Evolutionary conservation across 2,797 vertebrate species (phyloP), one percentile per base, ranked within the genome.

Genomic region (Gouania willdenowi): DNA sequence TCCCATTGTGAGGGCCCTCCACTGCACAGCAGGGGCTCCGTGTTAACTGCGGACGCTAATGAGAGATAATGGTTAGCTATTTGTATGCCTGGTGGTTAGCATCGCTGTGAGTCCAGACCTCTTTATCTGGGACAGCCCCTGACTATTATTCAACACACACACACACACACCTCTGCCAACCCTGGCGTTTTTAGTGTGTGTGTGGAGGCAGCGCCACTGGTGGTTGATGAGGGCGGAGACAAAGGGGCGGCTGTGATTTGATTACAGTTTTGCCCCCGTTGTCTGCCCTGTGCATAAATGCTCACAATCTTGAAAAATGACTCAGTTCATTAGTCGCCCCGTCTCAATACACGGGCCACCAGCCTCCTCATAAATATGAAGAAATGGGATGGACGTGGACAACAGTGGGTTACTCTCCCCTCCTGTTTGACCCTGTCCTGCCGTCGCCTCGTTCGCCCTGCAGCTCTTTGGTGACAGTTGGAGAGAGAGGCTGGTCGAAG

Each of bases 1-100:
- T 30, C 60, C 68, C 37, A 80, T 82, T 79, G 81, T 79, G 72
- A 69, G 42, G 59, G 66, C 55, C 39, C 58, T 71, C 46, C 53
- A 30, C 41, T 3, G 20, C 81, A 16, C 79, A 75, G 81, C 54
- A 1, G 56, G 84, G 65, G 66, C 45, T 44, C 16, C 5, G 43
- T 71, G 69, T 85, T 83, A 83, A 84, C 72, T 18, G 19, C 20
- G 63, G 76, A 87, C 84, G 84, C 79, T 88, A 88, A 88, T 87
- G 82, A 84, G 76, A 63, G 81, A 81, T 83, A 87, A 86, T 84
- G 69, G 71, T 11, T 22, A 39, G 62, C 70, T 79, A 79, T 79
- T 84, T 81, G 81, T 77, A 65, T 51, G 33, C 59, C 39, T 52
- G 26, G 53, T 79, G 74, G 45, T 77, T 72, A 63, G 63, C 52